phyloP scores from a whole-genome alignment of 2,113 vertebrate species.

The Ctenodactylus gundi region DNA sequence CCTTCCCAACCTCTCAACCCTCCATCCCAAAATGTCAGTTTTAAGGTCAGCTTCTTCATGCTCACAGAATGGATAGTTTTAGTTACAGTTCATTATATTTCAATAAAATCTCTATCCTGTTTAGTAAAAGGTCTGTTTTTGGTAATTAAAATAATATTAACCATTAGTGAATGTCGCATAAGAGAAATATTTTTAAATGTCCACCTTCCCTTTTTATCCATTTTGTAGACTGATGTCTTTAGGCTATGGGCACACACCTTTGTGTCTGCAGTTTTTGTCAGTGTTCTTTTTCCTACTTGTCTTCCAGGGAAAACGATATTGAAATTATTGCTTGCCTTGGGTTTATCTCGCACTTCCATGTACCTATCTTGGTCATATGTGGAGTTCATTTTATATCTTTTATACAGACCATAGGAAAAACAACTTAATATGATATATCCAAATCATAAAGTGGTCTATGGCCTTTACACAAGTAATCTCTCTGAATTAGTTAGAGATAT shows the following conservation, averaged over 20 bases:
- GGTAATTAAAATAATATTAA: constrained; percentile 7
- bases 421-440: background rate
- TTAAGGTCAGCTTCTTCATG: constrained; percentile 6
- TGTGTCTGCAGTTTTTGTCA: background rate
- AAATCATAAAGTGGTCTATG: background rate
- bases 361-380: background rate
- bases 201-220: background rate
- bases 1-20: too few relatives aligned
- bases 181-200: background rate
- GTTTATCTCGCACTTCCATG: too few relatives aligned
- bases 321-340: background rate
- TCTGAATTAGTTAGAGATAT: background rate
- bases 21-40: background rate
- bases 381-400: background rate
- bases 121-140: background rate
- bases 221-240: background rate
- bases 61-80: background rate
- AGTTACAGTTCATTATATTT: background rate
- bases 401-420: background rate
- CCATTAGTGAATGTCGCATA: background rate
- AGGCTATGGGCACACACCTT: background rate
- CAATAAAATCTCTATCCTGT: background rate
- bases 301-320: background rate
- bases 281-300: background rate
- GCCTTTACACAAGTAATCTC: background rate